Evolutionary conservation across 2,797 vertebrate genomes (phyloP).

Genomic region (Nyctibius grandis): DNA sequence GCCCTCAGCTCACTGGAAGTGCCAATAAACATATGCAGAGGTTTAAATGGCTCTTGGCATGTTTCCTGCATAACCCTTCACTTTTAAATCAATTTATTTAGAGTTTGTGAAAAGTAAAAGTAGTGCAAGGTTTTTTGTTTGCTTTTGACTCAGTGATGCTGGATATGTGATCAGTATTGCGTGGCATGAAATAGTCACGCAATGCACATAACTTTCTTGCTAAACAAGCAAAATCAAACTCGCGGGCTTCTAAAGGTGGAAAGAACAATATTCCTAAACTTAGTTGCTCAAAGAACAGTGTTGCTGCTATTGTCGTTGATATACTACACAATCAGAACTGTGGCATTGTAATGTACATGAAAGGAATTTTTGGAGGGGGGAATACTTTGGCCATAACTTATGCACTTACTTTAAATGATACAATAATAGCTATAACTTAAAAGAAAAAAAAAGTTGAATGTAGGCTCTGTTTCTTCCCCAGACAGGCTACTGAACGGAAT

Average conservation of each 20-base stretch:
- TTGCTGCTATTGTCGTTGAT: not conserved
- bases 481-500: not conserved
- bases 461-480: not conserved
- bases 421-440: not conserved
- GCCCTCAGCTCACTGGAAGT: not conserved
- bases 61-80: not conserved
- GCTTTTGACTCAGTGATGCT: not conserved
- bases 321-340: not conserved
- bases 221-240: not conserved
- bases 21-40: not conserved
- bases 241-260: not conserved
- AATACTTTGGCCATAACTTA: not conserved
- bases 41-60: not conserved
- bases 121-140: not conserved
- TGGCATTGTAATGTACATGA: not conserved
- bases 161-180: not conserved
- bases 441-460: rapidly evolving
- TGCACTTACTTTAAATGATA: not conserved
- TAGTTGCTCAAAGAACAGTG: not conserved
- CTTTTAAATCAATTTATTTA: not conserved
- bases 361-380: not conserved
- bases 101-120: not conserved
- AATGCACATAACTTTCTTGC: not conserved
- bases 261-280: not conserved
- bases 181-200: not conserved